These are phyloP conservation scores for Platyscapa corneri DNA, from an alignment of 1,140 invertebrate species.

Conservation along the genomic window DNA sequence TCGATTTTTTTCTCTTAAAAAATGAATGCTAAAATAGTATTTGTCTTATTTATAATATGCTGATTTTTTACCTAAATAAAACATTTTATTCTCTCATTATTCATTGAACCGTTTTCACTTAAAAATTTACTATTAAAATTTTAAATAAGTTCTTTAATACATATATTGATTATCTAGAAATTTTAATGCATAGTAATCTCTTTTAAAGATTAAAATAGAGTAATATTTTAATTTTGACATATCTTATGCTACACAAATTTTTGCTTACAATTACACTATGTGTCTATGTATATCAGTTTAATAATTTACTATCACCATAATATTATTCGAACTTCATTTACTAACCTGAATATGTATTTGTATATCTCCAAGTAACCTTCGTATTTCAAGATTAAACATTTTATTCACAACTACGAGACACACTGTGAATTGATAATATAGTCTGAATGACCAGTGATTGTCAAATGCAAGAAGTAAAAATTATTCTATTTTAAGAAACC, in stretches of 20 bases:
- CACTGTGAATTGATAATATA: neutral
- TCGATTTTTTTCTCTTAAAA: too few relatives aligned
- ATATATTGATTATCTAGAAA: too few relatives aligned
- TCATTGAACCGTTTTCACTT: too few relatives aligned
- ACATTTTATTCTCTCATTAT: too few relatives aligned
- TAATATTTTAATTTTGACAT: neutral
- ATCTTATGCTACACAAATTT: neutral
- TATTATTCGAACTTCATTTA: neutral
- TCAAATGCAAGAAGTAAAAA: neutral
- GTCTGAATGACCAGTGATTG: neutral
- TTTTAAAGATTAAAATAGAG: too few relatives aligned
- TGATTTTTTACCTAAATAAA: too few relatives aligned
- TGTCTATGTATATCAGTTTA: neutral
- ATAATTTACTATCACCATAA: neutral
- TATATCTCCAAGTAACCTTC: neutral
- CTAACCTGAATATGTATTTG: neutral
- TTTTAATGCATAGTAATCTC: too few relatives aligned
- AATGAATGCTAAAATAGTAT: too few relatives aligned
- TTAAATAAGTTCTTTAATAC: too few relatives aligned
- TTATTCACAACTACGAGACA: neutral
- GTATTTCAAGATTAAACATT: neutral
- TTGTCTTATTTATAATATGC: too few relatives aligned
- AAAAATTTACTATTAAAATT: too few relatives aligned
- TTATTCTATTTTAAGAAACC: neutral
- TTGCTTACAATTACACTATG: neutral